Conservation (phyloP, 2,888 invertebrate species). For the Hipparchia semele region DNA sequence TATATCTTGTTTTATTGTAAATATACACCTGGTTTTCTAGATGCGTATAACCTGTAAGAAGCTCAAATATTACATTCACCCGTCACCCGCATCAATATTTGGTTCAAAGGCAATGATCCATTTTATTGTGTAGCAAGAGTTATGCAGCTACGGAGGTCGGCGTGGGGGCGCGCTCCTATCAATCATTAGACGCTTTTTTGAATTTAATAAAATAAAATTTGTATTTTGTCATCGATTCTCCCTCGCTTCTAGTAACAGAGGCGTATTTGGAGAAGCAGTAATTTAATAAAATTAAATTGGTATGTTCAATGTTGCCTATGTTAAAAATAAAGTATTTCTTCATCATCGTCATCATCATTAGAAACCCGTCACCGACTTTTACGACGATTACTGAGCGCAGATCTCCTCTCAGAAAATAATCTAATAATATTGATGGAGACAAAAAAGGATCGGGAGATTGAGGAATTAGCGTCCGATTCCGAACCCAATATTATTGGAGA, state of each 20-base stretch:
- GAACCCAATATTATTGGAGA: too few relatives aligned
- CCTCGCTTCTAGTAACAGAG: constrained; percentile 71
- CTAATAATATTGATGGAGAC: too few relatives aligned
- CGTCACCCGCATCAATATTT: constrained; percentile 26
- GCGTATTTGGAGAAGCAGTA: constrained; percentile 47
- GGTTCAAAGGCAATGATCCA: constrained; percentile 66
- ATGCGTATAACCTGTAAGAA: neutral
- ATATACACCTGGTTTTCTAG: neutral
- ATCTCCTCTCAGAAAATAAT: too few relatives aligned
- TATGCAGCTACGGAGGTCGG: constrained; percentile 59
- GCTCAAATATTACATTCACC: constrained; percentile 33
- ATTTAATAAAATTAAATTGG: neutral
- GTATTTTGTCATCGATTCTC: constrained; percentile 83
- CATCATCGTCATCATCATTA: too few relatives aligned
- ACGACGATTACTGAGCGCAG: too few relatives aligned
- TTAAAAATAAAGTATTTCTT: too few relatives aligned
- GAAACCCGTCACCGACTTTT: too few relatives aligned
- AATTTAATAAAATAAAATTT: constrained; percentile 85
- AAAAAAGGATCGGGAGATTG: too few relatives aligned
- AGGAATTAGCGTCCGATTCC: too few relatives aligned
- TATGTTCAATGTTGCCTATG: too few relatives aligned
- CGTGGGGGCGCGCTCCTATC: constrained; percentile 75
- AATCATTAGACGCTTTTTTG: constrained; percentile 83
- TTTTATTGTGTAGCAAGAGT: constrained; percentile 79
- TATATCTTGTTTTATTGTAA: neutral